Percentiles rank a stretch among this genome's conserved stretches.
Conservation (phyloP, 30 jellyfish, hydroid and myxozoan species). For the Aurelia coerulea region DNA sequence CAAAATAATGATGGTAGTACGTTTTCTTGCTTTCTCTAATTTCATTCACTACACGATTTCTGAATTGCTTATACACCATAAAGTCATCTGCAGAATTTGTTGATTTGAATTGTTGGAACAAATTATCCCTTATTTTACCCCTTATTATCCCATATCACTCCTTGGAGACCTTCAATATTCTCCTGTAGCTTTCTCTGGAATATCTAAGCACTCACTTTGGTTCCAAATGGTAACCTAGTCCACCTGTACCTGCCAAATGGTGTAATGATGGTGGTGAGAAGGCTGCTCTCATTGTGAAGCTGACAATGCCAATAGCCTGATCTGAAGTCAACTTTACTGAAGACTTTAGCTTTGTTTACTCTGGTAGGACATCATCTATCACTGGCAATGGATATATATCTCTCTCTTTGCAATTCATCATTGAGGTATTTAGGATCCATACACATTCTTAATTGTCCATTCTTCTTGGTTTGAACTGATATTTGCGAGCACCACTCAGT, state of each 20-base stretch:
- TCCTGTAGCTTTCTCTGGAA: no score
- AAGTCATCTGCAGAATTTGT: no score
- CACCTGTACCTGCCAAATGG: background rate
- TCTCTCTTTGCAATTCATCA: background rate
- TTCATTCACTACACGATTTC: no score
- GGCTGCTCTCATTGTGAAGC: conserved; percentile 6
- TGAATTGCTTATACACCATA: no score
- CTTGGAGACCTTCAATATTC: background rate
- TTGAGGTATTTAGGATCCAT: background rate
- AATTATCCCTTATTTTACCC: background rate
- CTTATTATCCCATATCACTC: background rate
- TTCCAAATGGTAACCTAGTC: no score
- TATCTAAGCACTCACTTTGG: no score
- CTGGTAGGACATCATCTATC: conserved; percentile 11
- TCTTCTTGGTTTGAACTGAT: background rate
- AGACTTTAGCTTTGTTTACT: conserved; percentile 8
- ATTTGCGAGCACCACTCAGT: background rate
- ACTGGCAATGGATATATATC: conserved; percentile 6
- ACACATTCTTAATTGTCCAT: conserved; percentile 17
- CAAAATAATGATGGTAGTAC: no score
- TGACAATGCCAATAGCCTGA: conserved; percentile 5
- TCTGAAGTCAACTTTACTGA: conserved; percentile 12
- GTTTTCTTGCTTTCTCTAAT: no score
- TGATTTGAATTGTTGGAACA: background rate
- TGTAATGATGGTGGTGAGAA: conserved; percentile 6